Percentiles rank a stretch among this genome's conserved stretches.
These are phyloP conservation scores for Diuraphis noxia DNA, from an alignment of 1,140 invertebrate species.

Conservation along the genomic window DNA sequence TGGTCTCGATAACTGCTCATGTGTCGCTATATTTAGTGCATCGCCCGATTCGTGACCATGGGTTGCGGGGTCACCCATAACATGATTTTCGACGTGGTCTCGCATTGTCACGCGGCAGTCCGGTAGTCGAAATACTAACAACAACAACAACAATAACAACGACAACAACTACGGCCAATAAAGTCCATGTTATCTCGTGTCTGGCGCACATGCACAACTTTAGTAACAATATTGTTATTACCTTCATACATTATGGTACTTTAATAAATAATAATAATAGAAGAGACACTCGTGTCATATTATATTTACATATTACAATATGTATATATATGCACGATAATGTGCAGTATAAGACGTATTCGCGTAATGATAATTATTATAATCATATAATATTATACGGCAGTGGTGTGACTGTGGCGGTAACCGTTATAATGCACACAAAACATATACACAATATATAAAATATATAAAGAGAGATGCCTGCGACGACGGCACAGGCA, in stretches of 20 bases:
- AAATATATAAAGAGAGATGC: neutral
- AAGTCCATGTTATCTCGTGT: neutral
- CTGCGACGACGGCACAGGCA: neutral
- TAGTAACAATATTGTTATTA: neutral
- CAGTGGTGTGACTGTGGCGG: neutral
- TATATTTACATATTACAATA: neutral
- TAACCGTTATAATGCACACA: constrained; percentile 13
- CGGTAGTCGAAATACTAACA: neutral
- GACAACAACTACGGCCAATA: neutral
- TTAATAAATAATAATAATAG: neutral
- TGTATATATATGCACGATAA: neutral
- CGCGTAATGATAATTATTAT: neutral
- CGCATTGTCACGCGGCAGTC: neutral
- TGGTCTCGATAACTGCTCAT: neutral
- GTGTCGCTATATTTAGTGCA: neutral
- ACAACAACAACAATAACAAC: neutral
- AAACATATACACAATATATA: too few species aligned
- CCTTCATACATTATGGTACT: neutral
- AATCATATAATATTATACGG: neutral
- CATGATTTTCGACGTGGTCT: neutral
- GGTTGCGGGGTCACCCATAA: neutral
- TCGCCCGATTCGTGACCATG: neutral
- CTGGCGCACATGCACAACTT: neutral
- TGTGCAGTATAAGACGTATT: neutral
- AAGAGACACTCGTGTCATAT: neutral